Conservation (phyloP, 2,888 invertebrate genomes). For the Stenodema calcarata region DNA sequence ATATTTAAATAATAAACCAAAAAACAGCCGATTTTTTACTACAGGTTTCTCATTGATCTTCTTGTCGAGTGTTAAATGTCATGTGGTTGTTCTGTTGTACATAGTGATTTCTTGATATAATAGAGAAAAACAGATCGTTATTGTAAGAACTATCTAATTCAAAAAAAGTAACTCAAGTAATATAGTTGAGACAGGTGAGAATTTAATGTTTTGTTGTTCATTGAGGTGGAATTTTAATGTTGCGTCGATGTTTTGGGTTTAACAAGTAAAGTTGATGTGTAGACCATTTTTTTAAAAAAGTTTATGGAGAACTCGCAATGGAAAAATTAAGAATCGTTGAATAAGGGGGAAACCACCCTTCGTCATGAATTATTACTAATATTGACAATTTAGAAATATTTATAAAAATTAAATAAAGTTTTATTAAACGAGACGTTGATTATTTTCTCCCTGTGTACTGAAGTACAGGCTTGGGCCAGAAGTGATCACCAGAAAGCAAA, state of each 20-base stretch:
- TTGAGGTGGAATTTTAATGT: background rate
- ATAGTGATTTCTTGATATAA: background rate
- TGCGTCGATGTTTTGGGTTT: background rate
- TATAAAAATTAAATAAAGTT: conserved; percentile 34
- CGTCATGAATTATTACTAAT: background rate
- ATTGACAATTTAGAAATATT: conserved; percentile 28
- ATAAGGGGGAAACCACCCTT: background rate
- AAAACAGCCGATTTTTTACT: background rate
- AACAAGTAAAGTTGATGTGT: background rate
- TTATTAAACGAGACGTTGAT: background rate
- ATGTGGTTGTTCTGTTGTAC: background rate
- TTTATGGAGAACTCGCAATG: background rate
- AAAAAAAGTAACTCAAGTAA: background rate
- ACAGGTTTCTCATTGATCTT: background rate
- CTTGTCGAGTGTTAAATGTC: background rate
- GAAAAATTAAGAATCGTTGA: background rate
- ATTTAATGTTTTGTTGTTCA: background rate
- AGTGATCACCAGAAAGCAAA: no score
- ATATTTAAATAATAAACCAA: background rate
- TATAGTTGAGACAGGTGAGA: background rate
- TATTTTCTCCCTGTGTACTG: background rate
- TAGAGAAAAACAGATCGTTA: background rate
- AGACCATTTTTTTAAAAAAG: background rate
- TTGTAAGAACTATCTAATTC: background rate
- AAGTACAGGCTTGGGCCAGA: no score